phyloP scores from a whole-genome alignment of 2,113 vertebrate genomes.

The Rhinolophus ferrumequinum region DNA sequence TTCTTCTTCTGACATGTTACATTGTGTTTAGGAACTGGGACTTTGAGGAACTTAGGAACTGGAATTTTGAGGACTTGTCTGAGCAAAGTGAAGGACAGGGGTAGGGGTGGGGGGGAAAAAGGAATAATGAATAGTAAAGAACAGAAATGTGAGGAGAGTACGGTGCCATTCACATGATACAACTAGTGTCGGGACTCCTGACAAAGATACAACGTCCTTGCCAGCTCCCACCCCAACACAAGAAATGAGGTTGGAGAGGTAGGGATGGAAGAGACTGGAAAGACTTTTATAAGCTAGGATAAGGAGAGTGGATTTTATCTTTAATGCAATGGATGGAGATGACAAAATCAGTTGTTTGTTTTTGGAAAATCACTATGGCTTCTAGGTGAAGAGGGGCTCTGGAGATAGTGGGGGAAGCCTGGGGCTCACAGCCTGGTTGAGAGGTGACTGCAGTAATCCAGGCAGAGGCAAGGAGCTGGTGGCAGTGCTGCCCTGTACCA shows the following conservation, averaged over 20 bases:
- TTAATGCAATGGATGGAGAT: neutral
- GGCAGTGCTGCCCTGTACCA: too few relatives aligned
- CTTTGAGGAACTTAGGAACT: neutral
- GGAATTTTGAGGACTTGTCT: neutral
- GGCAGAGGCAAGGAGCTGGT: neutral
- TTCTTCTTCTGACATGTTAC: neutral
- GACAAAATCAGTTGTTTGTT: neutral
- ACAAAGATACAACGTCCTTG: neutral
- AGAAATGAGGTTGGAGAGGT: neutral
- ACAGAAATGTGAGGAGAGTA: neutral
- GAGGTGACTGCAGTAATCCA: neutral
- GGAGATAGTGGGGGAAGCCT: neutral
- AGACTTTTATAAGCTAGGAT: neutral
- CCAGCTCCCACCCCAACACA: accelerated
- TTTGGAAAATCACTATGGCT: neutral
- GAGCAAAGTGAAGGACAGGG: neutral
- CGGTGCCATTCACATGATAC: neutral
- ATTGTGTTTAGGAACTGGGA: neutral
- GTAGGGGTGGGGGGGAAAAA: neutral
- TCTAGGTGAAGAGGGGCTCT: neutral
- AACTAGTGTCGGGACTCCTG: neutral
- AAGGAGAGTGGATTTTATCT: neutral
- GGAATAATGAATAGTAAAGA: too few relatives aligned
- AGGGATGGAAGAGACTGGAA: neutral
- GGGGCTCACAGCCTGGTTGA: neutral